A percentile compares a stretch with the other conserved stretches of the same genome.
These are phyloP conservation scores for Artibeus lituratus DNA, from an alignment of 2,797 vertebrate genomes.

Conservation along the genomic window DNA sequence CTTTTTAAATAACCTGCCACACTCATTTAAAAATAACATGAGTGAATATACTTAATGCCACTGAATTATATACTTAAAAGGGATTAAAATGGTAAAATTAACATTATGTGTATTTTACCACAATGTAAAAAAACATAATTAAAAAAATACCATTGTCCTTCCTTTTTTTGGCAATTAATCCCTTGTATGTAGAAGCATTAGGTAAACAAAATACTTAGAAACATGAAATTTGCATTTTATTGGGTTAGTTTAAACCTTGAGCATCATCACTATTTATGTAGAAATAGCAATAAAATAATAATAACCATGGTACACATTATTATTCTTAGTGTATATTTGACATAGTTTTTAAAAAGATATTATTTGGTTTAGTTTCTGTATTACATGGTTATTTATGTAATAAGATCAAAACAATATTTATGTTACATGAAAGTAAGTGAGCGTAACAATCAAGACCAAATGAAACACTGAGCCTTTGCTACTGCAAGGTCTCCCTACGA, in stretches of 20 bases:
- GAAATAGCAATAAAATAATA: neutral
- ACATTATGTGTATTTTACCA: neutral
- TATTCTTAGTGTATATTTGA: neutral
- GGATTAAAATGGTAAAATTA: neutral
- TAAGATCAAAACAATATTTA: constrained; percentile 5
- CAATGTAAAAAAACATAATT: neutral
- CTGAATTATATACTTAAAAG: neutral
- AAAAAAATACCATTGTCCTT: neutral
- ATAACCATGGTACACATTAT: neutral
- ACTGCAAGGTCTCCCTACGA: neutral
- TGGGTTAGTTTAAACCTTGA: neutral
- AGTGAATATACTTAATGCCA: neutral
- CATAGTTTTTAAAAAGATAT: neutral
- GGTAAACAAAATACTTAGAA: constrained; percentile 34
- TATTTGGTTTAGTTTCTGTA: neutral
- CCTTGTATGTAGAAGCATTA: neutral
- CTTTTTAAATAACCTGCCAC: constrained; percentile 14
- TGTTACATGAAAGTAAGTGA: neutral
- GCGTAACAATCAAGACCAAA: neutral
- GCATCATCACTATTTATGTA: neutral
- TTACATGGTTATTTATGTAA: too few relatives aligned
- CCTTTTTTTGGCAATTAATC: neutral
- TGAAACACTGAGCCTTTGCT: neutral
- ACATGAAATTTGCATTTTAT: neutral
- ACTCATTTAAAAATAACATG: neutral